Percentiles rank a stretch among this genome's conserved stretches.
These are phyloP conservation scores for Neoascia interrupta DNA, from an alignment of 2,888 invertebrate genomes.

Conservation along the genomic window DNA sequence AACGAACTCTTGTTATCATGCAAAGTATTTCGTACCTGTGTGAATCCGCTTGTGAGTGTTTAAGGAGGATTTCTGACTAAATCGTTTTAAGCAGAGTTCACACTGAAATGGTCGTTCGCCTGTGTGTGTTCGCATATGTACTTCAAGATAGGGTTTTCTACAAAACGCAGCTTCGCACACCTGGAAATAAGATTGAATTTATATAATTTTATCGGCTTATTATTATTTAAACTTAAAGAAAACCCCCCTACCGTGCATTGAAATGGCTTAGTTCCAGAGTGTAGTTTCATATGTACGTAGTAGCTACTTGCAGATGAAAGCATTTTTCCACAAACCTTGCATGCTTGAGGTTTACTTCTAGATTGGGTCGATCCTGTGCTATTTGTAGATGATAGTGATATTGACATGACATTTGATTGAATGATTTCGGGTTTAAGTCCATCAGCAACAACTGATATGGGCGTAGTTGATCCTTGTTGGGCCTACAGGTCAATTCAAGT, in stretches of 20 bases:
- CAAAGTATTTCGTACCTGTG: conserved; percentile 83
- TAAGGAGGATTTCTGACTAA: conserved; percentile 86
- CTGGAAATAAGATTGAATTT: conserved; percentile 73
- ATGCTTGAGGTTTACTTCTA: conserved; percentile 86
- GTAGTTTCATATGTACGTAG: conserved; percentile 91
- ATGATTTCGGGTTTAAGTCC: conserved; percentile 72
- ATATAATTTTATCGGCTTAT: not conserved
- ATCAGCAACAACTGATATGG: conserved; percentile 71
- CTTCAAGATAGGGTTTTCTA: conserved; percentile 89
- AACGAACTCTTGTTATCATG: too few species aligned
- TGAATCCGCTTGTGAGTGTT: conserved; percentile 87
- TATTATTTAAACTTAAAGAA: not conserved
- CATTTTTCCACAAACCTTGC: conserved; percentile 89
- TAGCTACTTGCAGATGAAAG: conserved; percentile 88
- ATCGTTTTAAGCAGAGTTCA: conserved; percentile 85
- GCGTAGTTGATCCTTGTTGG: conserved; percentile 70
- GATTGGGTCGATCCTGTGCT: conserved; percentile 78
- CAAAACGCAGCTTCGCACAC: conserved; percentile 89
- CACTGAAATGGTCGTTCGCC: conserved; percentile 82
- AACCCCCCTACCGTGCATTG: conserved; percentile 82
- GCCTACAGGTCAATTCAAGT: conserved; percentile 46
- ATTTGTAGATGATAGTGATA: conserved; percentile 69
- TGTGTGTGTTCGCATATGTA: conserved; percentile 84
- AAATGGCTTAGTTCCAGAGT: conserved; percentile 90
- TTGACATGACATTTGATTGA: conserved; percentile 70